Base-by-base conservation (phyloP, 2,888 invertebrate species). In the Mellilla xanthometata region DNA sequence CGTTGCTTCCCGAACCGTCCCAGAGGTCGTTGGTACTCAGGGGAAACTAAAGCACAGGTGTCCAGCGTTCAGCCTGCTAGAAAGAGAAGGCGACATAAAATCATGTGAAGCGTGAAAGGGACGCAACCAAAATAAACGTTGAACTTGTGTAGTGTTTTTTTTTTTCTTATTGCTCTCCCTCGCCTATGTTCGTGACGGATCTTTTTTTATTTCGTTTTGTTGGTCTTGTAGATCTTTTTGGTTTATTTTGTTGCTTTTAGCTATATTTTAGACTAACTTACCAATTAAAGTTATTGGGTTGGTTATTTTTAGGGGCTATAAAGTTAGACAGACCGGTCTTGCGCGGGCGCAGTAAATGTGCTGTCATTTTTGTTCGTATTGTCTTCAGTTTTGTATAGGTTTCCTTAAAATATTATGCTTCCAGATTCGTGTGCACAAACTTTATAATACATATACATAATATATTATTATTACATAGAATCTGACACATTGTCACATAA, bases 41-140 rank as follows among this genome's bases (percentile, higher is more conserved):
- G 86, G 89, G 88, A 89, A 87, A 88, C 87, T 88, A 84, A 89
- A 88, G 89, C 89, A 89, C 89, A 89, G 89, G 89, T 89, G 89
- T 89, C 87, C 89, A 86, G 82, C 89, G 89, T 81, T 89, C 84
- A 81, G 81, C 67, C 72, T 58, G 80, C 49, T 57, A 58, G 76
- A 85, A 56, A 58, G 76, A 75, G 86, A 81, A 27, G 36, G 67
- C 42, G 36, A 62, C 73, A 77, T 10, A 48, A 56, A 71, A 69
- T 54, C 40, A 33, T 32, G 26, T 3, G 34, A 49, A 24, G 86
- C 34, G 59, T 52, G 78, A 89, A 65, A 65, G 72, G 56, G 86
- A 87, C 68, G 74, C 81, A 79, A 89, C 86, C 79, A 89, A 89
- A 89, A 89, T 89, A 89, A 89, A 89, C 86, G 88, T 82, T 88